Evolutionary conservation across 2,888 invertebrate genomes (phyloP).

Genomic region (Proisotoma minuta): DNA sequence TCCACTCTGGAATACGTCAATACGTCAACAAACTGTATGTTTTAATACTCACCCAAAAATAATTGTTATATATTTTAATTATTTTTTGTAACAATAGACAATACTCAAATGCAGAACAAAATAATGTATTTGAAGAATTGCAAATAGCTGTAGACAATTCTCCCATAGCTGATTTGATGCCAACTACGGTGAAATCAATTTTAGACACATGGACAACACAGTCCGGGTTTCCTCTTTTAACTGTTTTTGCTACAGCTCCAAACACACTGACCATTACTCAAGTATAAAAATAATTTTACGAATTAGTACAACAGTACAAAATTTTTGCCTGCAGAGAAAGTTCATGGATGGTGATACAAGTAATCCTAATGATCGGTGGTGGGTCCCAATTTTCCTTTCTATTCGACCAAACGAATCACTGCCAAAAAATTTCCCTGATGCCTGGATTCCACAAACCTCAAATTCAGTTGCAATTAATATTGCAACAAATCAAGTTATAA

Average conservation of each 20-base stretch:
- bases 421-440: constrained; percentile 25
- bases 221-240: constrained; percentile 50
- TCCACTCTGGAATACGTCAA: constrained; percentile 25
- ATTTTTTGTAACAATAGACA: constrained; percentile 16
- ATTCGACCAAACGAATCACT: constrained; percentile 16
- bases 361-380: constrained; percentile 24
- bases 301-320: not conserved
- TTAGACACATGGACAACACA: constrained; percentile 54
- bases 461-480: constrained; percentile 12
- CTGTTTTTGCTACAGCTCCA: constrained; percentile 26
- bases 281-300: constrained; percentile 6
- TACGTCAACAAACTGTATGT: constrained; percentile 30
- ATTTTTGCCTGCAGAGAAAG: constrained; percentile 20
- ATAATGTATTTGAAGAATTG: constrained; percentile 34
- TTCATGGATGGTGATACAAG: constrained; percentile 22
- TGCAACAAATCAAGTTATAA: constrained; percentile 17
- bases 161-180: constrained; percentile 16
- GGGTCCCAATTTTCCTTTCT: constrained; percentile 29
- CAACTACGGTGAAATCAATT: constrained; percentile 47
- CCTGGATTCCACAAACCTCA: constrained; percentile 31
- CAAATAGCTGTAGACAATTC: constrained; percentile 22
- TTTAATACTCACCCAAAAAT: not conserved
- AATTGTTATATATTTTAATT: not conserved
- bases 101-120: constrained; percentile 30
- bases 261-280: constrained; percentile 17